Evolutionary conservation across 2,888 invertebrate species (phyloP).

Genomic region (Ditylenchus weischeri): DNA sequence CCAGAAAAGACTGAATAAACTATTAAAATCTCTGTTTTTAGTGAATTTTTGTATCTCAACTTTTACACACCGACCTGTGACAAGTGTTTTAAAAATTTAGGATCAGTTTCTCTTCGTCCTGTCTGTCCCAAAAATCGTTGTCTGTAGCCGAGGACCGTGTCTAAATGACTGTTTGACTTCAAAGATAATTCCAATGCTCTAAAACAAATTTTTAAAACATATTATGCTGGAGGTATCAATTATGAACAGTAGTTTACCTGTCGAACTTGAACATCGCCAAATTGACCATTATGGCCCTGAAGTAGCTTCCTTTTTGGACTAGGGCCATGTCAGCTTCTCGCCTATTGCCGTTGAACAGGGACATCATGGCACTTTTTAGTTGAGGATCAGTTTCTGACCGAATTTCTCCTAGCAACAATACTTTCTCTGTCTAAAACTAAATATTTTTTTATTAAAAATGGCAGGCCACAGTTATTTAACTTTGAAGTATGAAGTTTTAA

Average conservation of each 20-base stretch:
- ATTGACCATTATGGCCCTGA: slow-evolving; percentile 73
- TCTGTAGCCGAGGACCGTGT: slow-evolving; percentile 71
- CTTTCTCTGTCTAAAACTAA: slow-evolving; percentile 61
- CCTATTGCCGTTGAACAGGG: slow-evolving; percentile 60
- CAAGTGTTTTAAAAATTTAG: slow-evolving; percentile 43
- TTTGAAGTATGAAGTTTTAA: background rate
- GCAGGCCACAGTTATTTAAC: no score
- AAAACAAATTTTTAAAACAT: background rate
- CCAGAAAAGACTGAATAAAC: no score
- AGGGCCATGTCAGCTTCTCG: slow-evolving; percentile 73
- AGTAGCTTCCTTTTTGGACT: slow-evolving; percentile 64
- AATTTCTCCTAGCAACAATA: slow-evolving; percentile 49
- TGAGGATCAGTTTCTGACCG: slow-evolving; percentile 48
- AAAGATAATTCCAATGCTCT: slow-evolving; percentile 73
- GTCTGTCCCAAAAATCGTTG: slow-evolving; percentile 67
- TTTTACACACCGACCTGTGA: slow-evolving; percentile 32
- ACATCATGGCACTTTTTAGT: slow-evolving; percentile 63
- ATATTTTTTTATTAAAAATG: background rate
- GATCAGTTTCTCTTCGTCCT: slow-evolving; percentile 61
- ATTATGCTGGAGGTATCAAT: no score
- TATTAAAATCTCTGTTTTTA: no score
- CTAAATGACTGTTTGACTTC: slow-evolving; percentile 72
- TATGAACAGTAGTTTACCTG: slow-evolving; percentile 63
- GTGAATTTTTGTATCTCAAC: no score
- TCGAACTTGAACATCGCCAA: slow-evolving; percentile 74